Percentiles rank a stretch among this genome's conserved stretches.
Evolutionary conservation across 64 coral and sea anemone genomes (phyloP).

Genomic region (Cladopsammia gracilis): DNA sequence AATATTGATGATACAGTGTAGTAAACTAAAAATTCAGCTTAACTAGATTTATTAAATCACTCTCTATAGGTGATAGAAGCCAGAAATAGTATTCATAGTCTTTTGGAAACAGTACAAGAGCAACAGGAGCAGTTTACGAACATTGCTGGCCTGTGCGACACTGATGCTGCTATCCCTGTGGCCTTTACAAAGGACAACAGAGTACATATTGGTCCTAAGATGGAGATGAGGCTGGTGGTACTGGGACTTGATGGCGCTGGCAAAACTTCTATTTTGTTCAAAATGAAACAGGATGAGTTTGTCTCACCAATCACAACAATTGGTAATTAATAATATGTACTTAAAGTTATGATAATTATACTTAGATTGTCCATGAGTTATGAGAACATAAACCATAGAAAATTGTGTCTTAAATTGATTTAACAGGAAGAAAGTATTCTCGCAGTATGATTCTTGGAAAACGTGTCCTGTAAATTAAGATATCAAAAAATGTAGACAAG

Average conservation of each 20-base stretch:
- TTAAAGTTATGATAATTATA: too few species aligned
- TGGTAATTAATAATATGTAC: constrained; percentile 61
- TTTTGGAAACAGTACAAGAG: constrained; percentile 97
- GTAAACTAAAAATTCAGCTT: too few species aligned
- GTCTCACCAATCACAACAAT: constrained; percentile 96
- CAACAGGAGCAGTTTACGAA: constrained; percentile 98
- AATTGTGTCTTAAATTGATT: too few species aligned
- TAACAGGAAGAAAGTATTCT: too few species aligned
- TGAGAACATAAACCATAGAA: too few species aligned
- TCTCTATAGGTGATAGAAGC: constrained; percentile 87
- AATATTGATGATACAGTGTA: too few species aligned
- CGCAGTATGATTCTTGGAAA: too few species aligned
- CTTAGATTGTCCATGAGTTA: too few species aligned
- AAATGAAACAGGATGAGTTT: constrained; percentile 99
- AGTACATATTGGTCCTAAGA: constrained; percentile 97
- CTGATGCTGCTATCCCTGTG: constrained; percentile 94
- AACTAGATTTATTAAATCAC: too few species aligned
- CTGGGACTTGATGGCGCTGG: constrained; percentile 98
- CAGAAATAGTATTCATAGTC: constrained; percentile 85
- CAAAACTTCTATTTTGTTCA: constrained; percentile 98
- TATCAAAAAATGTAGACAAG: too few species aligned
- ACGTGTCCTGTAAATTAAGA: too few species aligned
- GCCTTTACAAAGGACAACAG: constrained; percentile 99
- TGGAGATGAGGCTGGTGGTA: constrained; percentile 98
- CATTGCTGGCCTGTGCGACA: constrained; percentile 87